Percentiles rank a stretch among this genome's conserved stretches.
Evolutionary conservation across 2,888 invertebrate species (phyloP).

Genomic region (Agonum fuliginosum): DNA sequence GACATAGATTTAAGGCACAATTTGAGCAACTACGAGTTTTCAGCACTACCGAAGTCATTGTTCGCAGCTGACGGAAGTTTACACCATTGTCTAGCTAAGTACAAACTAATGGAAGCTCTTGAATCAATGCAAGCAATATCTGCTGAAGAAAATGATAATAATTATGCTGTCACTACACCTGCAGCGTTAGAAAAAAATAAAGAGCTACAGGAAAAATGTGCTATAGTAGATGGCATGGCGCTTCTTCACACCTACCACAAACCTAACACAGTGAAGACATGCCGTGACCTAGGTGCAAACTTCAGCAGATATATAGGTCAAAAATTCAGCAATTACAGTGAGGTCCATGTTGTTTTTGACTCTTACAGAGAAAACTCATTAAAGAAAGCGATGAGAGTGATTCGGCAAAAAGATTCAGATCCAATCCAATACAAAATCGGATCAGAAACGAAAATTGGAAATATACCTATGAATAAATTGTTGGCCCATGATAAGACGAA

Average conservation of each 20-base stretch:
- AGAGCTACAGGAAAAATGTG: constrained; percentile 40
- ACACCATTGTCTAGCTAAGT: constrained; percentile 39
- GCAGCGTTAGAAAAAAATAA: constrained; percentile 12
- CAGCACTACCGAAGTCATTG: constrained; percentile 37
- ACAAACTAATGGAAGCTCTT: constrained; percentile 40
- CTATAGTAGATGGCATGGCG: constrained; percentile 12
- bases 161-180: too few relatives aligned
- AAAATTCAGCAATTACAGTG: background rate
- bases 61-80: constrained; percentile 32
- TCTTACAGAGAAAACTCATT: background rate
- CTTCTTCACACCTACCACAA: background rate
- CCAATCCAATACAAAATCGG: too few relatives aligned
- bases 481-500: background rate
- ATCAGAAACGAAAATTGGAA: too few relatives aligned
- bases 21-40: constrained; percentile 43
- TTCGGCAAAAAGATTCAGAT: background rate
- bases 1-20: constrained; percentile 17
- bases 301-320: background rate
- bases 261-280: constrained; percentile 24
- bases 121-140: constrained; percentile 31
- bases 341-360: background rate
- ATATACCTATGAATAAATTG: background rate
- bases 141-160: constrained; percentile 11
- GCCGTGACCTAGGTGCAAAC: constrained; percentile 20
- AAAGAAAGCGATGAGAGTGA: background rate